These are phyloP conservation scores for Apotomis turbidana DNA, from an alignment of 2,888 invertebrate species.

Conservation along the genomic window DNA sequence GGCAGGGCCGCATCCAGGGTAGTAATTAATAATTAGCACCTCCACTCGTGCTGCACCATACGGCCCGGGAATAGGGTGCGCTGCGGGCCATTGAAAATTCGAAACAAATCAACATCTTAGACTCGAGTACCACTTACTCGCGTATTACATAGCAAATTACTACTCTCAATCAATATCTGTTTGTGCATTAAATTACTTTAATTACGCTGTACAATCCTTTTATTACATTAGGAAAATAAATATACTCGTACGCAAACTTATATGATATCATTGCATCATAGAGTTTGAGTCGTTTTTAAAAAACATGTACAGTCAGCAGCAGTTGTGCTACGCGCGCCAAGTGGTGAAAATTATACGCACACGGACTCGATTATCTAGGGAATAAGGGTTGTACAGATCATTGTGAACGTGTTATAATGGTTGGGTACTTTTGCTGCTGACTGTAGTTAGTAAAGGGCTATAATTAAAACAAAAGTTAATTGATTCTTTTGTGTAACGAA, in stretches of 20 bases:
- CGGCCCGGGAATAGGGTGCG: constrained; percentile 11
- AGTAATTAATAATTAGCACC: constrained; percentile 53
- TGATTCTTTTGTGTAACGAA: too few relatives aligned
- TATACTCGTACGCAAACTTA: neutral
- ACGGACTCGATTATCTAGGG: too few relatives aligned
- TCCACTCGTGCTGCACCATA: constrained; percentile 15
- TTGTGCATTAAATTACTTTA: neutral
- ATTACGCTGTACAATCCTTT: neutral
- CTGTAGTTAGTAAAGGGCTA: too few relatives aligned
- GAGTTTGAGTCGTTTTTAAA: too few relatives aligned
- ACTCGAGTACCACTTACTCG: neutral
- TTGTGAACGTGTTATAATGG: too few relatives aligned
- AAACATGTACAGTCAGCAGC: too few relatives aligned
- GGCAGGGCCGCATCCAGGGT: constrained; percentile 63
- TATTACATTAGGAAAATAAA: neutral
- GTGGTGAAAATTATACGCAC: too few relatives aligned
- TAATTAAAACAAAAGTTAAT: too few relatives aligned
- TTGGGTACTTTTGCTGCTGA: too few relatives aligned
- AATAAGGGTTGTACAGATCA: too few relatives aligned
- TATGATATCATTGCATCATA: neutral
- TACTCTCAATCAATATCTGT: neutral
- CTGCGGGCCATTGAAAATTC: neutral
- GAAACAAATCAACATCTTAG: constrained; percentile 6
- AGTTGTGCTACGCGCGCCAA: too few relatives aligned
- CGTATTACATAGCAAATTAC: neutral